Evolutionary conservation across 2,797 vertebrate genomes (phyloP).

Genomic region (Pelobates cultripes): DNA sequence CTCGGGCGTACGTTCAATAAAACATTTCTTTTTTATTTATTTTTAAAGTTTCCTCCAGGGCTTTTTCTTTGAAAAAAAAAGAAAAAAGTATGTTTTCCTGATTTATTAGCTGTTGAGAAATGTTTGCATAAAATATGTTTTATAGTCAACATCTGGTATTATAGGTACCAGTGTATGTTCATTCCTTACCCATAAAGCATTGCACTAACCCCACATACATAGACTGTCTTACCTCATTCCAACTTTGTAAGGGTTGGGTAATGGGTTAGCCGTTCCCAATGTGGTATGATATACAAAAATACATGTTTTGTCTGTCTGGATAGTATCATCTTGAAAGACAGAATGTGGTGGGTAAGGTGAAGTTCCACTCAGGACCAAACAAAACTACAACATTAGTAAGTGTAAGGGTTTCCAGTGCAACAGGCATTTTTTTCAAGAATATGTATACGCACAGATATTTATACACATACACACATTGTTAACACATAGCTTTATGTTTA

Average conservation of each 20-base stretch:
- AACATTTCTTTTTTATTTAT: conserved; percentile 32
- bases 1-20: conserved; percentile 39
- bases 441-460: not conserved
- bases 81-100: conserved; percentile 35
- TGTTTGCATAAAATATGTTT: conserved; percentile 54
- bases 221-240: conserved; percentile 40
- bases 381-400: not conserved
- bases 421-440: not conserved
- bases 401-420: not conserved
- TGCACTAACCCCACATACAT: conserved; percentile 13
- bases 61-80: conserved; percentile 18
- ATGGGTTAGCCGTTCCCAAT: not conserved
- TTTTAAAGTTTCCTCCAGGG: conserved; percentile 36
- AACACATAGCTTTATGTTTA: too few relatives aligned
- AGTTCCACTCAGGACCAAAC: conserved; percentile 3
- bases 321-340: conserved; percentile 15
- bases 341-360: conserved; percentile 18
- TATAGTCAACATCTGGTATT: conserved; percentile 53
- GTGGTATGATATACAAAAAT: conserved; percentile 46
- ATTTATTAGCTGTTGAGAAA: conserved; percentile 55
- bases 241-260: conserved; percentile 22
- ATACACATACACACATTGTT: too few relatives aligned
- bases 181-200: conserved; percentile 41
- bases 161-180: conserved; percentile 47
- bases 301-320: conserved; percentile 39